Conservation (phyloP, 1,140 invertebrate species). For the Pseudoatta argentina region DNA sequence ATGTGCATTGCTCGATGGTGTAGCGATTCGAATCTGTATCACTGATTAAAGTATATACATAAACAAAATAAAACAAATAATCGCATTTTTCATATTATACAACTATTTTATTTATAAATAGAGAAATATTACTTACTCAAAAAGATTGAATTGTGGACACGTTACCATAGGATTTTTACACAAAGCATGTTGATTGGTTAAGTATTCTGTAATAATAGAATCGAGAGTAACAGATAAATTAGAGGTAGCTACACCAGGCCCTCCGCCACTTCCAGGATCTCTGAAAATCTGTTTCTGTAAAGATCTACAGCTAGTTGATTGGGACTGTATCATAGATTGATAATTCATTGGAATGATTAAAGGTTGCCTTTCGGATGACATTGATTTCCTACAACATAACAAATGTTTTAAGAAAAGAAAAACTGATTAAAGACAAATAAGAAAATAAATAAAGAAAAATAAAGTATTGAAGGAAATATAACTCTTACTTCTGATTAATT, state of each 20-base stretch:
- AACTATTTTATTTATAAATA: slow-evolving; percentile 15
- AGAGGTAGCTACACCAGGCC: slow-evolving; percentile 77
- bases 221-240: slow-evolving; percentile 91
- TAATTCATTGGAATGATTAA: slow-evolving; percentile 66
- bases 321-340: slow-evolving; percentile 60
- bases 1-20: too few relatives aligned
- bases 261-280: slow-evolving; percentile 78
- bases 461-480: background rate
- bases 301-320: slow-evolving; percentile 83
- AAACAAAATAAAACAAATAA: slow-evolving; percentile 11
- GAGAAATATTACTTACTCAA: slow-evolving; percentile 88
- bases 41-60: background rate
- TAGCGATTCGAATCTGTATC: too few relatives aligned
- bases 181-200: slow-evolving; percentile 97
- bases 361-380: slow-evolving; percentile 78
- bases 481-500: slow-evolving; percentile 82
- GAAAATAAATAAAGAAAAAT: background rate
- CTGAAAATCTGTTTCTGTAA: slow-evolving; percentile 90
- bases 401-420: background rate
- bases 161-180: slow-evolving; percentile 97
- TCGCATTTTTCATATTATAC: slow-evolving; percentile 11
- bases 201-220: slow-evolving; percentile 97
- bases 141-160: slow-evolving; percentile 96
- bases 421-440: background rate
- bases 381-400: slow-evolving; percentile 76